phyloP scores from a whole-genome alignment of 2,113 vertebrate species.

The Coryphaenoides rupestris region DNA sequence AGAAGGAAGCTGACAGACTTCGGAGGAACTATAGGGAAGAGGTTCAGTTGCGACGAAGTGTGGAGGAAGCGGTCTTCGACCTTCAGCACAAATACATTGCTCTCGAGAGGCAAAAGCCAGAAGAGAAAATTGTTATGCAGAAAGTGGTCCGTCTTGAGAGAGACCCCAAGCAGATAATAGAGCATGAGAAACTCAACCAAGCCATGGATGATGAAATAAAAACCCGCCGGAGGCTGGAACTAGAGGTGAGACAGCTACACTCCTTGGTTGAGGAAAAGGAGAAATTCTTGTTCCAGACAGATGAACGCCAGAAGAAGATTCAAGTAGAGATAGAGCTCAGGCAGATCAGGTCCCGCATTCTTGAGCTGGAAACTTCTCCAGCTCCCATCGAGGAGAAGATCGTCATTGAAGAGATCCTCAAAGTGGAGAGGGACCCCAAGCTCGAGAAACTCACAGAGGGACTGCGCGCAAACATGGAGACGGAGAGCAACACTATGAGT shows the following conservation, averaged over 20 bases:
- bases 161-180: constrained; percentile 82
- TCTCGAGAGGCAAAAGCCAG: constrained; percentile 85
- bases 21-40: constrained; percentile 80
- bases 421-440: constrained; percentile 87
- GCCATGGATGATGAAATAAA: constrained; percentile 81
- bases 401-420: constrained; percentile 89
- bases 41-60: constrained; percentile 74
- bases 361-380: constrained; percentile 80
- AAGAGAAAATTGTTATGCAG: constrained; percentile 84
- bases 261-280: constrained; percentile 77
- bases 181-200: constrained; percentile 79
- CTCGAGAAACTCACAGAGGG: constrained; percentile 77
- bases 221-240: constrained; percentile 78
- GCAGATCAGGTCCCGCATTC: constrained; percentile 80
- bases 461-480: constrained; percentile 75
- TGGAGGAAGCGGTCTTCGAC: constrained; percentile 83
- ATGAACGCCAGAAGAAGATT: constrained; percentile 85
- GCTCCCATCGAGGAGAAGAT: constrained; percentile 85
- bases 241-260: constrained; percentile 81
- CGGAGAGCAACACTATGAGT: constrained; percentile 70
- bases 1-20: constrained; percentile 85
- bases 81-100: constrained; percentile 84
- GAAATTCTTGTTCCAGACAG: constrained; percentile 75
- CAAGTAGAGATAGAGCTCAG: constrained; percentile 83
- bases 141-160: constrained; percentile 84